A percentile compares a stretch with the other conserved stretches of the same genome.
Evolutionary conservation across 1,140 invertebrate genomes (phyloP).

Genomic region (Kradibia gibbosae): DNA sequence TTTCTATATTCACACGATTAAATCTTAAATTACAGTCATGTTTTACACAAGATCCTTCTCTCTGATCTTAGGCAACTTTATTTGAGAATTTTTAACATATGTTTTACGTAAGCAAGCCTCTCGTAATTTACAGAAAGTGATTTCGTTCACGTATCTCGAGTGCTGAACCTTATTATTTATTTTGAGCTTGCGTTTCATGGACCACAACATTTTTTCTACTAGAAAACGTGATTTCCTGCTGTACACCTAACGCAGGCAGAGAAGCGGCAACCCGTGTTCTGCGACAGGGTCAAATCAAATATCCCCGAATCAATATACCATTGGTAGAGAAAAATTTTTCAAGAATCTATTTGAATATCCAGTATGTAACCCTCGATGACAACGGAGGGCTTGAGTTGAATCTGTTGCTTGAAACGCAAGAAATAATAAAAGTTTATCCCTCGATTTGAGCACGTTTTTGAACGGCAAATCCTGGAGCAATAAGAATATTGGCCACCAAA

Average conservation of each 20-base stretch:
- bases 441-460: no score
- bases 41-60: neutral
- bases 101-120: neutral
- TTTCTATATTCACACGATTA: neutral
- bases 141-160: neutral
- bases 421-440: no score
- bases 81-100: neutral
- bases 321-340: conserved; percentile 7
- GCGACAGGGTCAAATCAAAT: neutral
- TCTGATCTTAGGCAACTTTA: neutral
- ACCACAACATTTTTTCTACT: neutral
- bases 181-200: no score
- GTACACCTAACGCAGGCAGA: neutral
- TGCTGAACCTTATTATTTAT: neutral
- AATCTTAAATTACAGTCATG: neutral
- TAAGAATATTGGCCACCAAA: no score
- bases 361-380: no score
- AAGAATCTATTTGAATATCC: conserved; percentile 4
- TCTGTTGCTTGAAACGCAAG: no score
- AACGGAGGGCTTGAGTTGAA: no score
- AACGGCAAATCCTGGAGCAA: no score
- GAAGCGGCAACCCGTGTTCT: neutral
- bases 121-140: neutral
- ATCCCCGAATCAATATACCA: neutral
- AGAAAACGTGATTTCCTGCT: neutral